These are phyloP conservation scores for Orientallactaga bullata DNA, from an alignment of 2,113 vertebrate species.

Conservation along the genomic window DNA sequence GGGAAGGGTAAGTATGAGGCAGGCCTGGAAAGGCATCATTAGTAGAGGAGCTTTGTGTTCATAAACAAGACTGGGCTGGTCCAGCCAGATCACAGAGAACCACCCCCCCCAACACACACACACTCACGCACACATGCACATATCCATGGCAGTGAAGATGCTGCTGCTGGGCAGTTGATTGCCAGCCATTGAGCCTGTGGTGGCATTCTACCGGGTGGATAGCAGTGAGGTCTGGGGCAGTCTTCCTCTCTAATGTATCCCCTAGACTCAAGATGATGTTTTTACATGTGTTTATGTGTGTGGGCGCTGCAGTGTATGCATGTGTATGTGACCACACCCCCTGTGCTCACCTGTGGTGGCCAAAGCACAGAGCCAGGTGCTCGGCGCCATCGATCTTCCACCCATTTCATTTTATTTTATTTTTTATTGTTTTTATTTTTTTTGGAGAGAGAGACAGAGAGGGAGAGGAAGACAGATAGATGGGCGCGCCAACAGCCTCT, in stretches of 20 bases:
- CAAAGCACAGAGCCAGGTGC: too few relatives aligned
- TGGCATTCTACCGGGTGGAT: neutral
- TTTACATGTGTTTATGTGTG: neutral
- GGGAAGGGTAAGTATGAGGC: constrained; percentile 77
- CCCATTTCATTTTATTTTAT: too few relatives aligned
- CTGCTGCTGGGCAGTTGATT: neutral
- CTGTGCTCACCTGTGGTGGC: too few relatives aligned
- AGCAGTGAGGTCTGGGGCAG: neutral
- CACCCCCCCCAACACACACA: neutral
- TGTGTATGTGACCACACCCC: too few relatives aligned
- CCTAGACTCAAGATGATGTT: constrained; percentile 28
- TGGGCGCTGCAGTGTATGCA: too few relatives aligned
- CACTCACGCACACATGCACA: neutral
- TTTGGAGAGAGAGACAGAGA: too few relatives aligned
- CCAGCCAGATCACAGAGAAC: neutral
- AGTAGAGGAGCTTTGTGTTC: neutral
- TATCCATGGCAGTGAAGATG: neutral
- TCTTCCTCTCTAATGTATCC: neutral
- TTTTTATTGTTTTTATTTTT: too few relatives aligned
- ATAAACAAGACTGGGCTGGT: neutral
- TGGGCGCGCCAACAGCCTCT: too few relatives aligned
- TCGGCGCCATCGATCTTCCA: too few relatives aligned
- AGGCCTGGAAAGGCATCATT: neutral
- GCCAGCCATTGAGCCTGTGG: neutral
- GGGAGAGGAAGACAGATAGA: too few relatives aligned